Evolutionary conservation across 2,797 vertebrate species (phyloP), one percentile per base, ranked within the genome.

Genomic region (Pseudotriccus pelzelni): DNA sequence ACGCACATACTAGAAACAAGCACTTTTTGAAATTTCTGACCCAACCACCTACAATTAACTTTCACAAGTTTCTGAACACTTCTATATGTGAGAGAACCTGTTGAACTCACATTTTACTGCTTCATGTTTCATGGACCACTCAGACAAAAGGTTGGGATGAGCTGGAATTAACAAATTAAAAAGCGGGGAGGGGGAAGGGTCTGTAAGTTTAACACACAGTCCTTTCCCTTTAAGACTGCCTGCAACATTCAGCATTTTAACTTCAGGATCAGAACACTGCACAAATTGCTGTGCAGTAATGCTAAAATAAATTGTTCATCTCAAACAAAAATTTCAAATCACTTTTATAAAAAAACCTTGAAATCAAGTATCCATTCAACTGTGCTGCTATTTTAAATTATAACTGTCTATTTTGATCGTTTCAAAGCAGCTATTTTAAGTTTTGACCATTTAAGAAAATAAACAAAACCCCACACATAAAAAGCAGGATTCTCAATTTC

Each of bases 381-480:
- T 68, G 19, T 16, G 17, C 14, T 28, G 14, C 34, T 68, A 27
- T 73, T 84, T 89, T 46, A 73, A 69, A 84, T 64, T 66, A 68
- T 27, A 88, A 81, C 20, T 52, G 50, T 24, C 55, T 72, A 7
- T 11, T 63, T 34, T 81, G 19, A 85, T 27, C 50, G 50, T 72
- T 90, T 72, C 66, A 76, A 87, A 87, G 69, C 34, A 83, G 36
- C 12, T 87, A 53, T 77, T 87, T 91, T 19, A 84, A 93, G 10
- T 49, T 36, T 83, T 80, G 36, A 56, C 9, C 62, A 87, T 55
- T 78, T 81, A 80, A 55, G 66, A 34, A 56, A 70, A 43, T 58
- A 59, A 84, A 58, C 15, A 56, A 64, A 73, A 70, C 53, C 17
- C 50, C 50, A 19, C 8, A 50, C 22, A 46, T 47, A 32, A 76